Percentiles rank a stretch among this genome's conserved stretches.
Conservation (phyloP, 2,797 vertebrate species). For the Sebastes minor region DNA sequence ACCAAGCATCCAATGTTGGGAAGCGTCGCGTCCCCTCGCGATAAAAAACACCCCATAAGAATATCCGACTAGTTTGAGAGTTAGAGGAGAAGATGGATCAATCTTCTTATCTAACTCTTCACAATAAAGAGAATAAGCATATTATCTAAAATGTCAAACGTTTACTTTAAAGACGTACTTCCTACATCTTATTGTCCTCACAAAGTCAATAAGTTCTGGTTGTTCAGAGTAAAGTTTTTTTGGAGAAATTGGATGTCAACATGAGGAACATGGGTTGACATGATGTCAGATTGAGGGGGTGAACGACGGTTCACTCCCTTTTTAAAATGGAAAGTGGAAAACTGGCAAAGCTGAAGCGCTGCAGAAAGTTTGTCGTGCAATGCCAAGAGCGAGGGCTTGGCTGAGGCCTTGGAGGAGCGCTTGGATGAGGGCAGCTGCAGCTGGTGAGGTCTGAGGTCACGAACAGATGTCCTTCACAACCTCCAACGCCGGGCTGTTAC, state of each 20-base stretch:
- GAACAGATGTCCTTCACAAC: slow-evolving; percentile 69
- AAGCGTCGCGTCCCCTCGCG: too few species aligned
- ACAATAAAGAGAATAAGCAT: too few species aligned
- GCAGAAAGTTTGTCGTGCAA: slow-evolving; percentile 8
- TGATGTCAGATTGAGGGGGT: neutral
- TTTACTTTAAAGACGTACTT: fast-evolving
- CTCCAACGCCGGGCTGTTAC: slow-evolving; percentile 31
- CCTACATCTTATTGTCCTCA: too few species aligned
- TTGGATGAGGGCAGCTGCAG: slow-evolving; percentile 63
- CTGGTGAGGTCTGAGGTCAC: slow-evolving; percentile 68
- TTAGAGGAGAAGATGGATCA: too few species aligned
- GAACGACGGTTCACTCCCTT: neutral
- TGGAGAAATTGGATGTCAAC: neutral
- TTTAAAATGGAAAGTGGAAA: slow-evolving; percentile 20
- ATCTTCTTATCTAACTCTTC: too few species aligned
- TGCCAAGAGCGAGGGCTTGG: slow-evolving; percentile 61
- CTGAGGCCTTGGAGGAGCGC: slow-evolving; percentile 44
- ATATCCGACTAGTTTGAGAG: too few species aligned
- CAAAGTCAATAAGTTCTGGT: too few species aligned
- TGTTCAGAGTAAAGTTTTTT: neutral
- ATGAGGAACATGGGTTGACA: neutral
- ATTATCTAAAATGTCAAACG: too few species aligned
- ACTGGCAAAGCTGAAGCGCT: slow-evolving; percentile 29
- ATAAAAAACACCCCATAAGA: too few species aligned
- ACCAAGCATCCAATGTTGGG: too few species aligned